Evolutionary conservation across 1,140 invertebrate species (phyloP).

Genomic region (Berghia stephanieae): DNA sequence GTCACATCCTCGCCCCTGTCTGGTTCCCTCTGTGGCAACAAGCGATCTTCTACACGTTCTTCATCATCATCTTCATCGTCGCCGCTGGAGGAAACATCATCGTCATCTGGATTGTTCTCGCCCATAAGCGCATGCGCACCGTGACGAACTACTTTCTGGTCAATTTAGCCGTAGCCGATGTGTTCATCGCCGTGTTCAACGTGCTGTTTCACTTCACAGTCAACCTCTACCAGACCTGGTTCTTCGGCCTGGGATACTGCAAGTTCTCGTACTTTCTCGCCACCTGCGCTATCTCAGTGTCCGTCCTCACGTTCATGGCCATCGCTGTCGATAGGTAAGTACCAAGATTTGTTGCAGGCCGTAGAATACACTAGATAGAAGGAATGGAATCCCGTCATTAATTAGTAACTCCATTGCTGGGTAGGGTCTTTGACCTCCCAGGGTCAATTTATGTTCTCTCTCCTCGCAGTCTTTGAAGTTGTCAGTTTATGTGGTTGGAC

Average conservation of each 20-base stretch:
- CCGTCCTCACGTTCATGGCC: constrained; percentile 92
- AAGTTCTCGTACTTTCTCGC: constrained; percentile 89
- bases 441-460: not conserved
- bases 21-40: too few species aligned
- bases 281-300: constrained; percentile 85
- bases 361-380: not conserved
- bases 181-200: constrained; percentile 90
- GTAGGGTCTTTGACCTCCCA: not conserved
- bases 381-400: not conserved
- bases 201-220: constrained; percentile 94
- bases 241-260: constrained; percentile 86
- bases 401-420: too few species aligned
- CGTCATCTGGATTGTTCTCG: constrained; percentile 93
- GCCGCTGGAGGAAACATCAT: constrained; percentile 93
- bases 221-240: constrained; percentile 82
- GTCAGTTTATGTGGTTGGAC: too few species aligned
- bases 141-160: constrained; percentile 96
- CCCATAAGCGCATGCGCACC: constrained; percentile 87
- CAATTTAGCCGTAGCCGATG: constrained; percentile 92
- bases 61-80: constrained; percentile 87
- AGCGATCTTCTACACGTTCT: constrained; percentile 65
- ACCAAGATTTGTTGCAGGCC: not conserved
- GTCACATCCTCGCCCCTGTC: too few species aligned
- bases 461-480: not conserved
- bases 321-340: constrained; percentile 94